Evolutionary conservation across 1,140 invertebrate genomes (phyloP), one percentile per base, ranked within the genome.

Genomic region (Cyclargus thomasi): DNA sequence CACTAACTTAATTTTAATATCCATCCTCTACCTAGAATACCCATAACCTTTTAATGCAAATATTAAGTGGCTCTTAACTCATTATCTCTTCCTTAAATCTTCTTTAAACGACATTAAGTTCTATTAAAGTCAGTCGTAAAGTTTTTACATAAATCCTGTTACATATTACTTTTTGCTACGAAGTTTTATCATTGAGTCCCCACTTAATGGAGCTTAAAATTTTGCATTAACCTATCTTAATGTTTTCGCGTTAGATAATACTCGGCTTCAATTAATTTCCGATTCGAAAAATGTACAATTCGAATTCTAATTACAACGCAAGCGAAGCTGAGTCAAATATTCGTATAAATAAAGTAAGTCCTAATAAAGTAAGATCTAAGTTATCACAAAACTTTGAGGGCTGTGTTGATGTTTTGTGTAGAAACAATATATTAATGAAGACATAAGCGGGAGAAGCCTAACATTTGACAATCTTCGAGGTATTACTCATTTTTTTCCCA

Each of bases 81-180:
- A 47, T 47, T 47, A 47, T 47, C 39, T 47, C 39, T 47, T 47
- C 39, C 39, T 47, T 47, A 47, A 47, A 47, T 47, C 39, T 47
- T 14, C 39, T 47, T 47, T 47, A 47, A 47, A 47, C 2, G 39
- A 14, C 39, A 47, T 47, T 47, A 47, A 47, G 39, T 47, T 47
- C 39, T 47, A 47, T 47, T 47, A 47, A 47, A 39, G 8, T 47
- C 39, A 47, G 39, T 47, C 39, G 39, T 47, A 47, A 47, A 47
- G 39, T 47, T 47, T 47, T 47, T 47, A 47, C 14, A 47, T 0
- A 16, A 47, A 47, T 47, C 39, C 39, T 47, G 39, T 14, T 47
- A 47, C 39, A 47, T 47, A 29, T 29, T 29, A 29, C 29, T 29
- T 47, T 47, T 47, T 47, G 39, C 39, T 8, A 14, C 39, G 14